These are phyloP conservation scores for Drosophila dunni DNA, from an alignment of 1,140 invertebrate species.

Conservation along the genomic window DNA sequence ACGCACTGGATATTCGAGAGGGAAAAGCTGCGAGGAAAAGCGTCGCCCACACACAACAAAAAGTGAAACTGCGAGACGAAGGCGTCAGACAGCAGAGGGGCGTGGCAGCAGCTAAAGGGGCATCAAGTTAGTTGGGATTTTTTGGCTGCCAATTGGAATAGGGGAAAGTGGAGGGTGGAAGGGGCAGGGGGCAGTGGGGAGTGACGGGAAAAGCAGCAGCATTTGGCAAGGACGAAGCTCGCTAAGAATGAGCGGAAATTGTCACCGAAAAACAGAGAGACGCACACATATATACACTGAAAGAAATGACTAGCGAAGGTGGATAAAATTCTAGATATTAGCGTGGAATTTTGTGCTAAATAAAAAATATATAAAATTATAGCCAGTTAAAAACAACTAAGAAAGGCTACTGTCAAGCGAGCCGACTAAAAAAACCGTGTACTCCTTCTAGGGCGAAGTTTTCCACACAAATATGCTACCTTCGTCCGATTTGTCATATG, in stretches of 20 bases:
- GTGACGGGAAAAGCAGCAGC: slow-evolving; percentile 12
- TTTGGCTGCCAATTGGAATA: slow-evolving; percentile 34
- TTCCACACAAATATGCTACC: no score
- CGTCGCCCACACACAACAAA: slow-evolving; percentile 53
- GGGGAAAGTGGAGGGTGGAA: background rate
- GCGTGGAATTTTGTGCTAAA: no score
- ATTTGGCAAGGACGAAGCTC: slow-evolving; percentile 64
- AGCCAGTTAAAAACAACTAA: no score
- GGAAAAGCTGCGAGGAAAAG: slow-evolving; percentile 39
- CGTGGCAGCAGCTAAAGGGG: slow-evolving; percentile 32
- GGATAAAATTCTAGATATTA: no score
- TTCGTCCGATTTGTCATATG: no score
- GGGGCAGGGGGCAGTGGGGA: background rate
- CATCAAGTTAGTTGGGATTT: slow-evolving; percentile 50
- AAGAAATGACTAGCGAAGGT: no score
- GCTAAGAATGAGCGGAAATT: slow-evolving; percentile 55
- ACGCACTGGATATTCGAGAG: slow-evolving; percentile 75
- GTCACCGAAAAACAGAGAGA: slow-evolving; percentile 53
- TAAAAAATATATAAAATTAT: no score
- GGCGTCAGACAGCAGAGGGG: slow-evolving; percentile 30
- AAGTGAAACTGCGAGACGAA: slow-evolving; percentile 76
- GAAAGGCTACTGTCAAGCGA: no score
- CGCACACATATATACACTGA: slow-evolving; percentile 3
- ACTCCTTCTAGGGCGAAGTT: no score
- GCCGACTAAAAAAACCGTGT: no score